Conservation (phyloP, 2,888 invertebrate genomes). For the Autographa pulchrina region DNA sequence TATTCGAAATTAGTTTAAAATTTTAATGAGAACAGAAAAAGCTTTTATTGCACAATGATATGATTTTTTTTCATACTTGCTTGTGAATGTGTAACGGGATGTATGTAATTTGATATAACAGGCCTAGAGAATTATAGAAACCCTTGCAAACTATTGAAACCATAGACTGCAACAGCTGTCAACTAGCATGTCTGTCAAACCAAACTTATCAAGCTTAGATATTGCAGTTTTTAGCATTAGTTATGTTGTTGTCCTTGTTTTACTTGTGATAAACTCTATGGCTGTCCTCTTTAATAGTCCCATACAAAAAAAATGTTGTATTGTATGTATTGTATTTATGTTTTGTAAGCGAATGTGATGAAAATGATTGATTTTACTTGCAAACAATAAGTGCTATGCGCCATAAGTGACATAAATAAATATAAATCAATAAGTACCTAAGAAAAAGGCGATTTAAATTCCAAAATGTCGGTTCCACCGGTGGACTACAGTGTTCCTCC, state of each 20-base stretch:
- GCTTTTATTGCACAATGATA: too few species aligned
- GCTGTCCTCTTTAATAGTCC: background rate
- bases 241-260: constrained; percentile 11
- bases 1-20: too few species aligned
- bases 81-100: too few species aligned
- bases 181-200: background rate
- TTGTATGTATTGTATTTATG: background rate
- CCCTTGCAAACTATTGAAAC: background rate
- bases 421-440: background rate
- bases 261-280: constrained; percentile 6
- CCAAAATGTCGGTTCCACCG: constrained; percentile 76
- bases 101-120: too few species aligned
- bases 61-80: too few species aligned
- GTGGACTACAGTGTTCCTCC: constrained; percentile 77
- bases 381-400: constrained; percentile 12
- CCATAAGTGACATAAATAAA: background rate
- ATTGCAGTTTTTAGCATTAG: constrained; percentile 8
- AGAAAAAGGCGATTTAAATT: constrained; percentile 36
- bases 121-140: too few species aligned
- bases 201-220: background rate
- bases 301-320: background rate
- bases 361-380: background rate
- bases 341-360: background rate
- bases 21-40: too few species aligned
- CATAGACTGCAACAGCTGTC: background rate